Evolutionary conservation across 2,888 invertebrate species (phyloP).

Genomic region (Ochropacha duplaris): DNA sequence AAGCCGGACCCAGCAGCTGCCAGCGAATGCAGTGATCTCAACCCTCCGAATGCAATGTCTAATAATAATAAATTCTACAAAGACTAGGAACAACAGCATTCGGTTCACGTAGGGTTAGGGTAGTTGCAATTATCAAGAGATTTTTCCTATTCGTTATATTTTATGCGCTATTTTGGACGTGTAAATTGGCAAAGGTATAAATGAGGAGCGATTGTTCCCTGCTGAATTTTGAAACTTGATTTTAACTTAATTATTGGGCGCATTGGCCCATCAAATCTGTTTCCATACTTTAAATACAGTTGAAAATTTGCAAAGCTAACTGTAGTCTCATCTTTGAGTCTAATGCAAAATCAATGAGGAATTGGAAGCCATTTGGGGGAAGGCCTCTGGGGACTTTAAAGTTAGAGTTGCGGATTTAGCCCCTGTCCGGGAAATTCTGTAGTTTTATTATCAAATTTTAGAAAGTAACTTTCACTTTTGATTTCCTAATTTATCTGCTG

Average conservation of each 20-base stretch:
- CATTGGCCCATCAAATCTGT: neutral
- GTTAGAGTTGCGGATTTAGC: conserved; percentile 1
- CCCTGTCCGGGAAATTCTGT: conserved; percentile 1
- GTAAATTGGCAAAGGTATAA: conserved; percentile 11
- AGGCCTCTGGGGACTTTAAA: conserved; percentile 3
- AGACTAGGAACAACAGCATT: conserved; percentile 69
- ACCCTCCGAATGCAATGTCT: conserved; percentile 71
- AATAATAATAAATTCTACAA: conserved; percentile 78
- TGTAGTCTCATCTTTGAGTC: neutral
- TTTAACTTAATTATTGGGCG: neutral
- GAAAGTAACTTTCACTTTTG: neutral
- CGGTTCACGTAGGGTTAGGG: conserved; percentile 55
- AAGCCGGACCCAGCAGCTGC: conserved; percentile 63
- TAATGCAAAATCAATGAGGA: conserved; percentile 6
- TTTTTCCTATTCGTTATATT: conserved; percentile 42
- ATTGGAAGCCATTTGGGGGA: neutral
- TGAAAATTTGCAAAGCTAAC: neutral
- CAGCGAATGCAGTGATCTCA: conserved; percentile 63
- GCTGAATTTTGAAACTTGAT: neutral
- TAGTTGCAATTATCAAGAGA: conserved; percentile 63
- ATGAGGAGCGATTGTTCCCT: neutral
- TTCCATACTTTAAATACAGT: neutral
- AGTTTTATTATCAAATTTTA: conserved; percentile 1
- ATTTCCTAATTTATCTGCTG: neutral
- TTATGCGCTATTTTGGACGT: conserved; percentile 30